A percentile compares a stretch with the other conserved stretches of the same genome.
phyloP scores from a whole-genome alignment of 1,140 invertebrate species.

The Drosophila fuyamai region DNA sequence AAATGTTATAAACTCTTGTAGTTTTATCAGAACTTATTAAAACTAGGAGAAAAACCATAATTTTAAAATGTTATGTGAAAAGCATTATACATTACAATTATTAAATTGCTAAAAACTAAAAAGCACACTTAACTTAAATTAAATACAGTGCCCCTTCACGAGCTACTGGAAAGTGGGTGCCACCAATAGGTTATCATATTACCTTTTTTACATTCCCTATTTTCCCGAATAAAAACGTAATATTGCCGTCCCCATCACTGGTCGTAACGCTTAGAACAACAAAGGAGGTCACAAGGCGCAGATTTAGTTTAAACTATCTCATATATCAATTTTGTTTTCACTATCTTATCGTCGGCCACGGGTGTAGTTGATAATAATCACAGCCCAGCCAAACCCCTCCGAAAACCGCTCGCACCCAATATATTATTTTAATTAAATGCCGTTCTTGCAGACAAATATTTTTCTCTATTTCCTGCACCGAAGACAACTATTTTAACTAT shows the following conservation, averaged over 20 bases:
- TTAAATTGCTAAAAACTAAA: no score
- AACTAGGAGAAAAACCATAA: no score
- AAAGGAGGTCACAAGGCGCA: constrained; percentile 55
- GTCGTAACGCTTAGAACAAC: constrained; percentile 19
- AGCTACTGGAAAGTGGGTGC: neutral
- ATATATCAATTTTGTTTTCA: constrained; percentile 71
- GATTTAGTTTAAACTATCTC: constrained; percentile 73
- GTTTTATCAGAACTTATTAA: no score
- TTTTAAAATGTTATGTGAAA: no score
- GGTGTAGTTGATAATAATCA: constrained; percentile 67
- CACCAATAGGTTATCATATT: neutral
- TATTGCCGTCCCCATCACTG: constrained; percentile 16
- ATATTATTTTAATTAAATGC: constrained; percentile 9
- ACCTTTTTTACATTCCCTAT: neutral
- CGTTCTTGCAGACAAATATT: constrained; percentile 85
- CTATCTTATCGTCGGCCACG: constrained; percentile 66
- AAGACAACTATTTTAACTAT: constrained; percentile 8
- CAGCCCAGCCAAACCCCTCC: constrained; percentile 18
- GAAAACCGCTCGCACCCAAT: constrained; percentile 33
- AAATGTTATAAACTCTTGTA: no score
- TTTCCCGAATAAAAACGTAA: neutral
- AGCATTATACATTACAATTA: no score
- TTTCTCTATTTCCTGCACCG: neutral
- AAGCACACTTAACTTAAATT: no score
- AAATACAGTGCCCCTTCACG: no score